Percentiles rank a stretch among this genome's conserved stretches.
Conservation (phyloP, 2,888 invertebrate genomes). For the Neoaliturus tenellus region DNA sequence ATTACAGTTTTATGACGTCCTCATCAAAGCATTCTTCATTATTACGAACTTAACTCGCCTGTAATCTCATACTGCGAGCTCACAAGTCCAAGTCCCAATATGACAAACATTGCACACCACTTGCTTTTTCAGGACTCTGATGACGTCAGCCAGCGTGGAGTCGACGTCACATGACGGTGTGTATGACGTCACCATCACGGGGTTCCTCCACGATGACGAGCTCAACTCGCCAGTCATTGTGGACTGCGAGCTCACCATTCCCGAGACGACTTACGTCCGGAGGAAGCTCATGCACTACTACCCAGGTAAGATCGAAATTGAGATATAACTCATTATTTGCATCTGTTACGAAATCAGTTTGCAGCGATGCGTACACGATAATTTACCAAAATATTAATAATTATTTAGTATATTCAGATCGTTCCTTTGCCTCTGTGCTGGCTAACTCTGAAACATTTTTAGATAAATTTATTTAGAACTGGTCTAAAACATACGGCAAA, state of each 20-base stretch:
- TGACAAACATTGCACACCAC: not conserved
- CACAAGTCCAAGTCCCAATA: not conserved
- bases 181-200: constrained; percentile 65
- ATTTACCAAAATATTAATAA: no score
- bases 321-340: no score
- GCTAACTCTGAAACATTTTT: no score
- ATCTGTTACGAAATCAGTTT: no score
- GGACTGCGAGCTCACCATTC: constrained; percentile 69
- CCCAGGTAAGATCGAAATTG: constrained; percentile 67
- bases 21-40: not conserved
- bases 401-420: no score
- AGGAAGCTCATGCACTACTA: constrained; percentile 69
- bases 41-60: not conserved
- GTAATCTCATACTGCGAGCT: not conserved
- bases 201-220: constrained; percentile 63
- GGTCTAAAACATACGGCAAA: no score
- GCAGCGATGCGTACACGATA: no score
- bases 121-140: constrained; percentile 26
- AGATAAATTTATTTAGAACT: no score
- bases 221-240: constrained; percentile 67
- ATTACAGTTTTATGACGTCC: not conserved
- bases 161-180: constrained; percentile 52
- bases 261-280: constrained; percentile 68
- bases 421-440: no score
- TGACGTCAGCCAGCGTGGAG: constrained; percentile 34